Base-by-base conservation (phyloP, 2,113 vertebrate genomes). In the Misgurnus mizolepis region DNA sequence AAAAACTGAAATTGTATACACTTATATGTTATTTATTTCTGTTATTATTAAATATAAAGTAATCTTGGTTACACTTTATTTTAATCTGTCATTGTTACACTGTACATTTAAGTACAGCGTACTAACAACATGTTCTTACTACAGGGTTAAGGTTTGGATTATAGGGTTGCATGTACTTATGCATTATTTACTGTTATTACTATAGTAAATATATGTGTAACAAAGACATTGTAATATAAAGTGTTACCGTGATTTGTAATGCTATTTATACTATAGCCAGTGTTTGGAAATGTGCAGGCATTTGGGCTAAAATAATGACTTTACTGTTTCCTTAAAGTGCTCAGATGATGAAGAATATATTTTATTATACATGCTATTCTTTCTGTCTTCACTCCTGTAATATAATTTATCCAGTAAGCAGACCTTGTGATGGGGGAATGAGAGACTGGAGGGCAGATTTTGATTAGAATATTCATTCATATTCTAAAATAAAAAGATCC, bases 241-340 rank as follows among this genome's bases (percentile, higher is more conserved):
- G 27, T 53, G 56, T 64, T 82, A 82, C 71, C 65, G 65, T 68
- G 65, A 58, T 45, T 68, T 56, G 67, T 60, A 61, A 47, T 34
- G 43, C 34, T 79, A 15, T 74, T 73, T 55, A 83, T 76, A 83
- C 4, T 74, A 79, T 78, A n/a, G 69, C 67, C 53, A 62, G 76
- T 58, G 5, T 41, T 58, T 58, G 17, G 39, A 40, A 39, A 4
- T 17, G 8, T n/a, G 11, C 4, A 70, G 17, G 56, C 49, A 64
- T 43, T 3, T 4, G 43, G 50, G 55, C 40, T 66, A 41, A 49
- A 47, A 15, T 76, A 62, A 67, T 75, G 27, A 61, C 1, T 70
- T 75, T 22, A 56, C 15, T 56, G 14, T 47, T 18, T 41, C 34
- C 6, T 78, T 17, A 49, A n/a, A 49, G 56, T 11, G 18, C 17